A percentile compares a stretch with the other conserved stretches of the same genome.
Conservation (phyloP, 1,140 invertebrate genomes). For the Danaus melanippus region DNA sequence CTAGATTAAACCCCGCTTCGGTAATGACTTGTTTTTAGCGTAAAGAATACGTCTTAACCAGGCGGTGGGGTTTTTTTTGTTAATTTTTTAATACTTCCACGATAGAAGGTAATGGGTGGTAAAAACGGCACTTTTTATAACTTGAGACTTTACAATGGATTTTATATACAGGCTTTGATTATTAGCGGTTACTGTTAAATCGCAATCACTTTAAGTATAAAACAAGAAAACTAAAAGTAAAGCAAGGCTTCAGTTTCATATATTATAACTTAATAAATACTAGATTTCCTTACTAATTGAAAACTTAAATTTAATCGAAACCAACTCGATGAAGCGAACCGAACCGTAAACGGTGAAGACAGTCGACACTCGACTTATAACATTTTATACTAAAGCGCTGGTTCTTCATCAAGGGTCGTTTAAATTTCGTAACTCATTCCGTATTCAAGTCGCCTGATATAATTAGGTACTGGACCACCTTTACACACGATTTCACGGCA, state of each 20-base stretch:
- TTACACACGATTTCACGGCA: slow-evolving; percentile 70
- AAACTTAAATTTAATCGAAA: no score
- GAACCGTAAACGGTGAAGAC: slow-evolving; percentile 9
- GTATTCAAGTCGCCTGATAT: slow-evolving; percentile 53
- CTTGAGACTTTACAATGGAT: no score
- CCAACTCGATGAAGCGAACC: no score
- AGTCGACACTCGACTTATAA: slow-evolving; percentile 29
- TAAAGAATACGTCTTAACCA: slow-evolving; percentile 67
- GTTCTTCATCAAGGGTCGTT: slow-evolving; percentile 57
- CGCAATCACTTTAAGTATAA: no score
- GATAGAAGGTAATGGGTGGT: slow-evolving; percentile 49
- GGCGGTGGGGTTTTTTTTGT: slow-evolving; percentile 48
- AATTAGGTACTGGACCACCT: slow-evolving; percentile 64
- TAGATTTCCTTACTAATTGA: no score
- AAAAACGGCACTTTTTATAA: slow-evolving; percentile 10
- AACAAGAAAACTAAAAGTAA: no score
- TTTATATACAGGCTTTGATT: no score
- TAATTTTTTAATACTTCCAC: slow-evolving; percentile 53
- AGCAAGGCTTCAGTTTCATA: no score
- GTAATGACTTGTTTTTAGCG: slow-evolving; percentile 71
- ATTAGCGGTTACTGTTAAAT: no score
- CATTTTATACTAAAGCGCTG: slow-evolving; percentile 51
- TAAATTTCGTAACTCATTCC: slow-evolving; percentile 60
- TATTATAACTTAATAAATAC: no score
- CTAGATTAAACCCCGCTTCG: slow-evolving; percentile 62